Evolutionary conservation across 1,140 invertebrate genomes (phyloP).

Genomic region (Eupristina koningsbergeri): DNA sequence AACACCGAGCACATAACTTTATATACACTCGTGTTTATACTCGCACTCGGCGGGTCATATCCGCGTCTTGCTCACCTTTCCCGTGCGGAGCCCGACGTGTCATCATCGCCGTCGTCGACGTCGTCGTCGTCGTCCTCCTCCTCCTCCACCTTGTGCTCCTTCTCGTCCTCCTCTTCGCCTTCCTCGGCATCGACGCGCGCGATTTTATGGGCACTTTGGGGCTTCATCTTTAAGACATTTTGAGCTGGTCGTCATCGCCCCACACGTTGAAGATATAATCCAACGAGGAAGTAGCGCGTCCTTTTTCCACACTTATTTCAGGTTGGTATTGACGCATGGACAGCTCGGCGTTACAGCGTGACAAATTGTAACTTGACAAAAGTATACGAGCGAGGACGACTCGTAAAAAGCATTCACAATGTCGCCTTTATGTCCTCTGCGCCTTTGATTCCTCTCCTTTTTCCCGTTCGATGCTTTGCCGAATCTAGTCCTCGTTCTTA

Average conservation of each 20-base stretch:
- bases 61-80: constrained; percentile 12
- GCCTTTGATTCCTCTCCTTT: constrained; percentile 1
- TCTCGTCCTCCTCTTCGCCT: background rate
- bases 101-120: background rate
- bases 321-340: constrained; percentile 6
- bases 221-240: constrained; percentile 22
- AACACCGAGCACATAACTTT: constrained; percentile 14
- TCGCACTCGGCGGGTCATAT: background rate
- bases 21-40: constrained; percentile 26
- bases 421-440: constrained; percentile 13
- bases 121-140: background rate
- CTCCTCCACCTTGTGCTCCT: no score
- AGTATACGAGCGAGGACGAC: constrained; percentile 17
- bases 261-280: constrained; percentile 25
- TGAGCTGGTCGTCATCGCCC: constrained; percentile 9
- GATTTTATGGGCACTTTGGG: constrained; percentile 45
- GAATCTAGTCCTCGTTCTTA: constrained; percentile 1
- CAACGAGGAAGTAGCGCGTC: constrained; percentile 30
- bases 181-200: constrained; percentile 6
- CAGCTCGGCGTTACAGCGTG: constrained; percentile 32
- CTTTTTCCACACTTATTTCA: background rate
- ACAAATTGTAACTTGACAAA: constrained; percentile 51
- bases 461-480: background rate
- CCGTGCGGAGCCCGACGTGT: background rate
- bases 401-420: constrained; percentile 49